Evolutionary conservation across 2,113 vertebrate genomes (phyloP), one percentile per base, ranked within the genome.

Genomic region (Lophochroa leadbeateri): DNA sequence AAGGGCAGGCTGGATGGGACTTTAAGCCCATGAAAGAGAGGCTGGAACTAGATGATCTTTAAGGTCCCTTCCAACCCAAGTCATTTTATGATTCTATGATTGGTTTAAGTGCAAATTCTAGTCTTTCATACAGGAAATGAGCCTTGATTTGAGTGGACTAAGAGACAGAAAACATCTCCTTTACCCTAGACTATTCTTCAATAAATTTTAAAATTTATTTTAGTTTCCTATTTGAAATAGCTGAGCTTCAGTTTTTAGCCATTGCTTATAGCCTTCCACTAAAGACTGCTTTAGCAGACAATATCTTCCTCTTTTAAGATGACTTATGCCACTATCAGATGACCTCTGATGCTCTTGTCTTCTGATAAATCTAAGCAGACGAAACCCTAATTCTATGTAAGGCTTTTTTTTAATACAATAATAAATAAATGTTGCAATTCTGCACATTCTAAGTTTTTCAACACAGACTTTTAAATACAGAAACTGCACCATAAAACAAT

Each of bases 321-420:
- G 0, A 68, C 3, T 83, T 55, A 44, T 3, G 27, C 11, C 20
- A 41, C 68, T 76, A 68, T 39, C 18, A 68, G 76, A 55, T 33
- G 35, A 60, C 2, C 17, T 76, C 25, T 17, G 35, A 52, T 3
- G 23, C 6, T 72, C 61, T 43, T 60, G 17, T n/a, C 17, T 10
- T 69, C 44, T 86, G 31, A 58, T 13, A 80, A 57, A 57, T 11
- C 35, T 35, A 33, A 10, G 35, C 10, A 86, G 67, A 86, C 0
- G 0, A 89, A 20, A 1, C 1, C 3, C 27, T 65, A 86, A 80
- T 37, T 82, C 39, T 23, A 65, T 18, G 5, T 52, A 79, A 60
- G 11, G 21, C 0, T 57, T 63, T 31, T 63, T 79, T 10, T 19
- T 10, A 39, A 24, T 0, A n/a, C 13, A 41, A 17, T 0, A 37